Evolutionary conservation across 2,888 invertebrate species (phyloP), one percentile per base, ranked within the genome.

Genomic region (Spilarctia lutea): DNA sequence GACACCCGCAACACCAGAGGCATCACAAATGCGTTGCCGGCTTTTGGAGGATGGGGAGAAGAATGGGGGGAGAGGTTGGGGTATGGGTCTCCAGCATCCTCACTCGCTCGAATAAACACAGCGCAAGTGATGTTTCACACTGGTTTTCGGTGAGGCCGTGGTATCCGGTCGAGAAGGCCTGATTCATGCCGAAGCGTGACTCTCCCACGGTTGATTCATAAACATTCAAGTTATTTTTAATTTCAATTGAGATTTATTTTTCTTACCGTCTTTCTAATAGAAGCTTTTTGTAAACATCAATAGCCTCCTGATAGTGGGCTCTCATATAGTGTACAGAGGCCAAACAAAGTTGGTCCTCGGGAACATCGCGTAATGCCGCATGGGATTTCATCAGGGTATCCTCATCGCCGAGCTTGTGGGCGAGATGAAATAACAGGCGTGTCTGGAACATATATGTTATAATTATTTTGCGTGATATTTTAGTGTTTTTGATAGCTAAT

Each of bases 241-340:
- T 39, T 39, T 39, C 8, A 39, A 8, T 56, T 8, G 0, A 24
- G 13, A 27, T 18, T 2, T 20, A 33, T 6, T 60, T 4, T 42
- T 60, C 42, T 0, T 92, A 98, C 99, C 99, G 98, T 94, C 99
- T 98, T 86, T 99, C 98, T 35, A 99, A 93, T 24, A 99, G 96
- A 73, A 99, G 97, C 77, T 98, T 97, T 93, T 99, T 99, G 91
- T 99, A 99, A 80, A 99, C 99, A 91, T 99, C 99, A 79, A 99
- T 99, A 68, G 99, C 99, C 92, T 99, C 99, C 91, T 99, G 99
- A 91, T 99, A 99, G 93, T 99, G 99, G 11, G 98, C 98, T 73
- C 99, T 96, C 74, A 99, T 96, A 90, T 99, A 99, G 91, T 99
- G 99, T 83, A 99, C 98, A 0, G 99, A 98, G 1, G 99, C 99